These are phyloP conservation scores for Erpobdella octoculata DNA, from an alignment of 2,888 invertebrate species.

Conservation along the genomic window DNA sequence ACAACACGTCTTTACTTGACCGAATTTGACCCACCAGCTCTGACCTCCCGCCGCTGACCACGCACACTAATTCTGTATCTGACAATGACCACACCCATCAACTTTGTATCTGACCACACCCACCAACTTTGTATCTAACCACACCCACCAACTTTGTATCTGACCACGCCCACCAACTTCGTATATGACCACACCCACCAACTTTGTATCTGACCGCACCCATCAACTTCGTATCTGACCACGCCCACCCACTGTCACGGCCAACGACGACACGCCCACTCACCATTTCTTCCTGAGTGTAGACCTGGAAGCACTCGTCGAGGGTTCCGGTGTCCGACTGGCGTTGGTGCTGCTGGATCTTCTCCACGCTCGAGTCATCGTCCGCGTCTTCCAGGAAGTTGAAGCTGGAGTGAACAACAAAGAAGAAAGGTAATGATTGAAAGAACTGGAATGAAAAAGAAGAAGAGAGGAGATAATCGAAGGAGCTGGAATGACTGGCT, in stretches of 20 bases:
- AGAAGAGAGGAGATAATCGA: too few species aligned
- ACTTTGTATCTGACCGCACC: neutral
- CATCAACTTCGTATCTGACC: neutral
- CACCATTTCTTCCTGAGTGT: conserved; percentile 53
- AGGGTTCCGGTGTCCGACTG: conserved; percentile 55
- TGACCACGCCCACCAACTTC: neutral
- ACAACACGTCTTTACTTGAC: too few species aligned
- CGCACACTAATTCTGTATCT: too few species aligned
- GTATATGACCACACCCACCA: neutral
- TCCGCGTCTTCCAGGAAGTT: neutral
- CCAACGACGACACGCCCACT: neutral
- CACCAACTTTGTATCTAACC: neutral
- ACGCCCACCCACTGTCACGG: neutral
- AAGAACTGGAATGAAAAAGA: too few species aligned
- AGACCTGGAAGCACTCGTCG: conserved; percentile 75
- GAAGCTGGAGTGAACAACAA: too few species aligned
- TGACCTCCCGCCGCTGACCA: too few species aligned
- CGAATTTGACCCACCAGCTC: too few species aligned
- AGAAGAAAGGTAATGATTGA: too few species aligned
- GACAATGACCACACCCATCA: too few species aligned
- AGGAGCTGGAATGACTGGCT: too few species aligned
- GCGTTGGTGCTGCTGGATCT: neutral
- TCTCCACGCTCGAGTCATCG: neutral
- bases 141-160: neutral
- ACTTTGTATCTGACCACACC: too few species aligned